Evolutionary conservation across 2,888 invertebrate species (phyloP).

Genomic region (Coenonympha glycerion): DNA sequence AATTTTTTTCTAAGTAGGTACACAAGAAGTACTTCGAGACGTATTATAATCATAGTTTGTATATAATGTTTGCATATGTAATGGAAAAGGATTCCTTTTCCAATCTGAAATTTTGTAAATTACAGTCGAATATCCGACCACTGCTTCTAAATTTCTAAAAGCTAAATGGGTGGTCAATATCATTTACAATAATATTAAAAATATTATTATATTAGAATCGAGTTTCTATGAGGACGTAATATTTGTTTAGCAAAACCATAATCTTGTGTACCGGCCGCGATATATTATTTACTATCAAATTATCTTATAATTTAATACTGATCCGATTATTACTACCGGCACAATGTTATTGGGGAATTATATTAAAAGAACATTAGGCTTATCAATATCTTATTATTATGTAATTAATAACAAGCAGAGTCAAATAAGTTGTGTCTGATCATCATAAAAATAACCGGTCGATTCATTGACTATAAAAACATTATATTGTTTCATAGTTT

Average conservation of each 20-base stretch:
- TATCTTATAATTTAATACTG: conserved; percentile 9
- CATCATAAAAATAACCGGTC: background rate
- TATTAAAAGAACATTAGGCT: background rate
- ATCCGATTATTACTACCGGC: conserved; percentile 1
- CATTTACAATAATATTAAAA: too few species aligned
- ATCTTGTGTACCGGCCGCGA: conserved; percentile 4
- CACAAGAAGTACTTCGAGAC: too few species aligned
- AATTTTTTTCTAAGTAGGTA: background rate
- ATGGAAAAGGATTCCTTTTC: too few species aligned
- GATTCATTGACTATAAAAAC: background rate
- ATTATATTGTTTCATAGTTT: too few species aligned
- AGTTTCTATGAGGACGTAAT: background rate
- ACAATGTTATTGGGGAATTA: background rate
- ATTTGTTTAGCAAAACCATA: conserved; percentile 2
- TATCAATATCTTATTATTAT: conserved; percentile 1
- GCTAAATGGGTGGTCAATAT: too few species aligned
- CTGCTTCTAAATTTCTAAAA: too few species aligned
- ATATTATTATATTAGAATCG: conserved; percentile 1
- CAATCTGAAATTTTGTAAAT: too few species aligned
- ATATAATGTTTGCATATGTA: too few species aligned
- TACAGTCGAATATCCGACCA: too few species aligned
- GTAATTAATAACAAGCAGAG: background rate
- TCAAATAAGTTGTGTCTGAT: background rate
- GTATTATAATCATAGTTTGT: too few species aligned
- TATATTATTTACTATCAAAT: conserved; percentile 6